phyloP scores from a whole-genome alignment of 2,888 invertebrate genomes.

The Clitarchus hookeri region DNA sequence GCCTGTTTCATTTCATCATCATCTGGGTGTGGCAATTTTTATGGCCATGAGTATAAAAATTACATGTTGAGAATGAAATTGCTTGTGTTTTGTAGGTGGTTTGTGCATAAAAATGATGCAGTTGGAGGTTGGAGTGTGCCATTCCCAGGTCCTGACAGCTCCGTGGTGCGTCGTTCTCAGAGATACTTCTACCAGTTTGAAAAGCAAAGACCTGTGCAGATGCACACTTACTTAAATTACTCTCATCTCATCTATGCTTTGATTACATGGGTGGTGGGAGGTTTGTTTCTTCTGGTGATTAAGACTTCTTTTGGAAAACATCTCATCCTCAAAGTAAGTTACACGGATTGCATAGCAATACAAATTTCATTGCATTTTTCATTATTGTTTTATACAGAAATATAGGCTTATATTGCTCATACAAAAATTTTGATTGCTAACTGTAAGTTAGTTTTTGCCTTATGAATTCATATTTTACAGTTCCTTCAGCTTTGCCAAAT shows the following conservation, averaged over 20 bases:
- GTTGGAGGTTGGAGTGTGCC: constrained; percentile 67
- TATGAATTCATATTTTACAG: too few species aligned
- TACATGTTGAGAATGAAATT: too few species aligned
- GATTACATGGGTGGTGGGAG: neutral
- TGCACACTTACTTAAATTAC: constrained; percentile 71
- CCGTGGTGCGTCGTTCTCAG: constrained; percentile 82
- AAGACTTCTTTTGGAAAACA: constrained; percentile 66
- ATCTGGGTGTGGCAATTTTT: too few species aligned
- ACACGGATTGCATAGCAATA: neutral
- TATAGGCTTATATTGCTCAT: constrained; percentile 36
- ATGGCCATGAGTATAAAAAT: too few species aligned
- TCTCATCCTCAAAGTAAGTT: constrained; percentile 65
- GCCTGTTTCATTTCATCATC: too few species aligned
- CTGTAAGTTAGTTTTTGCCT: too few species aligned
- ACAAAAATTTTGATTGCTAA: too few species aligned
- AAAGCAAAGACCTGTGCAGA: constrained; percentile 76
- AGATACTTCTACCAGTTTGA: constrained; percentile 69
- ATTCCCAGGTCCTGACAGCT: constrained; percentile 82
- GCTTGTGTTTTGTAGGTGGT: constrained; percentile 50
- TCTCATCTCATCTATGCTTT: constrained; percentile 55
- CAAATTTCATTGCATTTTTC: neutral
- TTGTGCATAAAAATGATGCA: constrained; percentile 58
- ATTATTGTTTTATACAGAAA: too few species aligned
- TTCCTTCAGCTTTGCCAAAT: too few species aligned
- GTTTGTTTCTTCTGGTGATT: constrained; percentile 55